Conservation (phyloP, 1,140 invertebrate species). For the Cryptotermes secundus region DNA sequence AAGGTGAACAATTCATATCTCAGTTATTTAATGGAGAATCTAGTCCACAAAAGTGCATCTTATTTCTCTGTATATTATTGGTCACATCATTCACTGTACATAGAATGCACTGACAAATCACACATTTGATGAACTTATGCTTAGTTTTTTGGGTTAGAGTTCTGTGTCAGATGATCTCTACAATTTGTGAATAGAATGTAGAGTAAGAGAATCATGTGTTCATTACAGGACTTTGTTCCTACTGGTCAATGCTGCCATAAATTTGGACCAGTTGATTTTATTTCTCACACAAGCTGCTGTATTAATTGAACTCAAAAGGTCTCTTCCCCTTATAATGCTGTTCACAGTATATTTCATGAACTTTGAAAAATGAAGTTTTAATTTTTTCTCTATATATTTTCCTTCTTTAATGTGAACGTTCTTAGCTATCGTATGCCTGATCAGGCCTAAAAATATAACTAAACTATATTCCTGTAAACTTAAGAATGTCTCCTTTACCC, state of each 20-base stretch:
- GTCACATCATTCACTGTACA: constrained; percentile 1
- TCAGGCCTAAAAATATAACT: background rate
- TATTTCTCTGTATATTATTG: constrained; percentile 18
- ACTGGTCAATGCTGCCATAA: constrained; percentile 10
- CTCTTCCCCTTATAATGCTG: background rate
- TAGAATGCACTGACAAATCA: background rate
- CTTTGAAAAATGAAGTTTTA: background rate
- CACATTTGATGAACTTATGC: background rate
- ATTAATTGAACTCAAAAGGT: background rate
- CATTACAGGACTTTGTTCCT: background rate
- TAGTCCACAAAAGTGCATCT: background rate
- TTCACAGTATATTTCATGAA: background rate
- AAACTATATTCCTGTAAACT: background rate
- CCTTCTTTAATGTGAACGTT: background rate
- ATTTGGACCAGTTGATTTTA: background rate
- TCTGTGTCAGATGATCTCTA: constrained; percentile 19
- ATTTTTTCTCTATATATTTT: background rate
- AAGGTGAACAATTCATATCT: background rate
- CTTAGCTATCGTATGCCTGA: background rate
- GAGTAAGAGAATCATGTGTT: constrained; percentile 8
- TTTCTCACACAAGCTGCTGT: background rate
- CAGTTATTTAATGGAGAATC: background rate
- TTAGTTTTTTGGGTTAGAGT: background rate
- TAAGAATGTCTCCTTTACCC: background rate
- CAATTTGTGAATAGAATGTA: constrained; percentile 15